Base-by-base conservation (phyloP, 2,888 invertebrate genomes). In the Salticus scenicus region DNA sequence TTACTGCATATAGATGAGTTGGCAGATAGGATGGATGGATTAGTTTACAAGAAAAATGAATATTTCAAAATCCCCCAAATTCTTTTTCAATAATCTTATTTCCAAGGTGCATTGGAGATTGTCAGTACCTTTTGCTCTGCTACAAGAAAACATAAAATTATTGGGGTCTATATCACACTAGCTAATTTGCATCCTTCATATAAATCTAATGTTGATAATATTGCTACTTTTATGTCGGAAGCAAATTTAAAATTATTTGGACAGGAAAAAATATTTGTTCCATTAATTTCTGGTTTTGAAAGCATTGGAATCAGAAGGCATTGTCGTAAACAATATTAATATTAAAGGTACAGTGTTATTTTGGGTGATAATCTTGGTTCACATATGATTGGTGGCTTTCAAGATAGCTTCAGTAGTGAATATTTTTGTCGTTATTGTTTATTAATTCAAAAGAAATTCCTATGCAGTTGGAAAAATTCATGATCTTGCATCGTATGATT, bases 31-130 rank as follows among this genome's bases (percentile, higher is more conserved):
- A 47, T 47, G 47, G 47, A 47, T 4, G 47, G 47, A 47, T 14
- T n/a, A 47, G 47, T 47, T 47, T 47, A 1, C 1, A 47, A 47
- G n/a, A 47, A 47, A 47, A 47, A 47, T 47, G 17, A 14, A 47
- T 47, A 17, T 14, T 47, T 47, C n/a, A 47, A 47, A 47, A 47
- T 17, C 14, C n/a, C 0, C 47, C 47, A 14, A 47, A 47, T 17
- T 47, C 17, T n/a, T 47, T n/a, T 47, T 47, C 17, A 14, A 47
- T 17, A 17, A 47, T 17, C n/a, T 47, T 47, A 17, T 17, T 47
- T 47, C 47, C 47, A 47, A 47, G 47, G n/a, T 47, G 47, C 47
- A 47, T 47, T 47, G 14, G 47, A 47, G n/a, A 47, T 47, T 47
- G 47, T 47, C 5, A 47, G n/a, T 47, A 14, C 47, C 4, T n/a